These are phyloP conservation scores for Epinephelus lanceolatus DNA, from an alignment of 2,113 vertebrate genomes.

Conservation along the genomic window DNA sequence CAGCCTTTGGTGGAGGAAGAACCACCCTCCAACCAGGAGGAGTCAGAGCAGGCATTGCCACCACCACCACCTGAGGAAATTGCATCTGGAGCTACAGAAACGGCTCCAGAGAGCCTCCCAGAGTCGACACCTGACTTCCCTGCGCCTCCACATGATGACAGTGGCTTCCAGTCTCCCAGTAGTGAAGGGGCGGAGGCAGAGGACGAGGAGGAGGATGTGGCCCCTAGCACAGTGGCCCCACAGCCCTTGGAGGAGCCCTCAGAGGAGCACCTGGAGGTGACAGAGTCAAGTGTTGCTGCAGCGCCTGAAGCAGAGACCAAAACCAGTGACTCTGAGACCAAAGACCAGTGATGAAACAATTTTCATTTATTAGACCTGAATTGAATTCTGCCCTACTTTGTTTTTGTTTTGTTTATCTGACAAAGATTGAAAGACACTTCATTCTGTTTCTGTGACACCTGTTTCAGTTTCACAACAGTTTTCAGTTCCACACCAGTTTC, in stretches of 20 bases:
- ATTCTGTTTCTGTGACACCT: not conserved
- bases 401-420: not conserved
- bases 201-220: not conserved
- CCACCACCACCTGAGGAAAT: slow-evolving; percentile 17
- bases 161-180: slow-evolving; percentile 59
- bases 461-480: not conserved
- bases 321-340: slow-evolving; percentile 79
- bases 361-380: not conserved
- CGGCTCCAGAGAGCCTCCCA: not conserved
- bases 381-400: not conserved
- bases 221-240: not conserved
- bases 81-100: not conserved
- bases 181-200: not conserved
- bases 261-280: not conserved
- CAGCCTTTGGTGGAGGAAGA: slow-evolving; percentile 25
- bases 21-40: slow-evolving; percentile 7
- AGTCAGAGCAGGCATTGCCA: slow-evolving; percentile 16
- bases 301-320: slow-evolving; percentile 10
- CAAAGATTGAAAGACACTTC: not conserved
- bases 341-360: slow-evolving; percentile 49
- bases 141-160: slow-evolving; percentile 45
- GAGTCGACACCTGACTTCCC: slow-evolving; percentile 19
- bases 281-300: slow-evolving; percentile 16
- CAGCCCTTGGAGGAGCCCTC: rapidly evolving
- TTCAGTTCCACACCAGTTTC: not conserved